phyloP scores from a whole-genome alignment of 2,113 vertebrate species.

The Triplophysa rosa region DNA sequence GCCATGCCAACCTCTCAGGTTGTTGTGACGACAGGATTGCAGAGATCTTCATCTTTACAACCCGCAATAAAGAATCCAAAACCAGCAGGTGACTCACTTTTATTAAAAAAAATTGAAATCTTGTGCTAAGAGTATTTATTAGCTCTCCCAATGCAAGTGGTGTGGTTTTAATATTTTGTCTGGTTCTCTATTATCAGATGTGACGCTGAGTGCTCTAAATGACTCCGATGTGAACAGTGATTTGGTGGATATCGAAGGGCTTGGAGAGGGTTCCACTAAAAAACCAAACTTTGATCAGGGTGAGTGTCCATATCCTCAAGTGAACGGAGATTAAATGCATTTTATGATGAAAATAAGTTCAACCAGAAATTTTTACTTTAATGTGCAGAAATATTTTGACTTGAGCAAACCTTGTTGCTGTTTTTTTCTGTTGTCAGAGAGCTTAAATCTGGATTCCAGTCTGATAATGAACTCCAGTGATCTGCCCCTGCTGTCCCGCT shows the following conservation, averaged over 20 bases:
- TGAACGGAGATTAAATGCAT: neutral
- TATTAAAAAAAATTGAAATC: neutral
- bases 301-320: constrained; percentile 53
- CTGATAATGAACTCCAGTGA: constrained; percentile 85
- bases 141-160: neutral
- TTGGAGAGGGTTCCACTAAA: constrained; percentile 84
- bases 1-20: constrained; percentile 66
- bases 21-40: constrained; percentile 70
- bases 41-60: constrained; percentile 66
- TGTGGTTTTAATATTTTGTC: neutral
- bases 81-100: constrained; percentile 73
- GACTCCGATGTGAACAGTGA: constrained; percentile 91
- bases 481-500: constrained; percentile 71
- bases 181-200: constrained; percentile 69
- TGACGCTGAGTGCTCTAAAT: constrained; percentile 87
- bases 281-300: constrained; percentile 92
- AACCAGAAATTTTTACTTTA: neutral
- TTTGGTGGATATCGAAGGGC: constrained; percentile 88
- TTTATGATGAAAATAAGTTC: neutral
- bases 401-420: neutral
- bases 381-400: no score
- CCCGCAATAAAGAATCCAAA: constrained; percentile 84
- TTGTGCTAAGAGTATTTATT: neutral
- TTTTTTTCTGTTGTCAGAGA: constrained; percentile 73
- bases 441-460: constrained; percentile 85